Conservation (phyloP, 2,113 vertebrate genomes). For the Tauraco erythrolophus region DNA sequence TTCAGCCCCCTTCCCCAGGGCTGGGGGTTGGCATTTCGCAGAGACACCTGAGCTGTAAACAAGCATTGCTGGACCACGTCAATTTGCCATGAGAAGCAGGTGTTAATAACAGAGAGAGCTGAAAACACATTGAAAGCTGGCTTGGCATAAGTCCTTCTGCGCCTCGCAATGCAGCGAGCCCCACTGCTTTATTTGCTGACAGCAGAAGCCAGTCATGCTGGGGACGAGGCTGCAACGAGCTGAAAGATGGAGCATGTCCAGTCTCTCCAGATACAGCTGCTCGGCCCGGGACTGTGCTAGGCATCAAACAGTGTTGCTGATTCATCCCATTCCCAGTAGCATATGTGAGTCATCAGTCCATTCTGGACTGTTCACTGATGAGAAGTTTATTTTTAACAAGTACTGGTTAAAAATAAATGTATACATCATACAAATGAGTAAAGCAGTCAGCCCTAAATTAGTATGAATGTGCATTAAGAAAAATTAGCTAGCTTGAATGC, state of each 20-base stretch:
- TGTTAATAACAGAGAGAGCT: not conserved
- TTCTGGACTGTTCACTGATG: conserved; percentile 19
- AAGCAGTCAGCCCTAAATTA: conserved; percentile 5
- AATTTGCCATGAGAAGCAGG: not conserved
- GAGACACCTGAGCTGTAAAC: not conserved
- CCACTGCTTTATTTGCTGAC: not conserved
- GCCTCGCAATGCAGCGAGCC: not conserved
- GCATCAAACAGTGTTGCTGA: not conserved
- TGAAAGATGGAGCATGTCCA: not conserved
- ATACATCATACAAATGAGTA: conserved; percentile 34
- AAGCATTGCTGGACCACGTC: not conserved
- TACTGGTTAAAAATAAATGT: conserved; percentile 54
- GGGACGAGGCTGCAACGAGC: not conserved
- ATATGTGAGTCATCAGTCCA: conserved; percentile 55
- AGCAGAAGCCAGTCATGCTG: not conserved
- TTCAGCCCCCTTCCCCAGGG: not conserved
- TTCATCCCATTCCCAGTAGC: conserved; percentile 55
- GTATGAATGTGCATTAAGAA: conserved; percentile 46
- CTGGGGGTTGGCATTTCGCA: not conserved
- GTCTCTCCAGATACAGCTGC: conserved; percentile 18
- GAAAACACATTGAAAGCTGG: not conserved
- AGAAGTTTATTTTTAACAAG: conserved; percentile 67
- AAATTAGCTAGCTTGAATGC: conserved; percentile 36
- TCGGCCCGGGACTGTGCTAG: not conserved
- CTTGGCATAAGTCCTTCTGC: not conserved